Percentiles rank a stretch among this genome's conserved stretches.
Conservation (phyloP, 2,113 vertebrate genomes). For the Junco hyemalis region DNA sequence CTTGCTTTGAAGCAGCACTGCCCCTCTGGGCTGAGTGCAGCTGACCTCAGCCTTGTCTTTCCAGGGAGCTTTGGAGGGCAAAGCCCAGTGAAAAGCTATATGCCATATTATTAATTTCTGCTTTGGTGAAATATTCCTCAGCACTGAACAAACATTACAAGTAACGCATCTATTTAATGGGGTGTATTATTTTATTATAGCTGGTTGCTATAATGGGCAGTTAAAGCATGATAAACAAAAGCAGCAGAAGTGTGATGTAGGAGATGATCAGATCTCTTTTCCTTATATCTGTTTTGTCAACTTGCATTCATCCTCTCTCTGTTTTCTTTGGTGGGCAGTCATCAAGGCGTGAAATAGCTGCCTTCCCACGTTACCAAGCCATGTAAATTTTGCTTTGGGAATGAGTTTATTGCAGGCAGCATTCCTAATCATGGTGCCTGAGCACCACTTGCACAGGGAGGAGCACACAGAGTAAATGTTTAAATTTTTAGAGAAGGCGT, state of each 20-base stretch:
- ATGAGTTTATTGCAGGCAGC: slow-evolving; percentile 2
- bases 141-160: slow-evolving; percentile 55
- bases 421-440: background rate
- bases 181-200: slow-evolving; percentile 68
- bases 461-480: background rate
- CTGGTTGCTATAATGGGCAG: slow-evolving; percentile 51
- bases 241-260: slow-evolving; percentile 13
- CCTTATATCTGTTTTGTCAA: slow-evolving; percentile 33
- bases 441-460: background rate
- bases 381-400: slow-evolving; percentile 20
- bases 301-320: slow-evolving; percentile 45
- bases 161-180: slow-evolving; percentile 66
- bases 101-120: background rate
- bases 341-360: slow-evolving; percentile 59
- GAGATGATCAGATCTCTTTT: slow-evolving; percentile 11
- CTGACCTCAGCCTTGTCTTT: background rate
- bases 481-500: background rate
- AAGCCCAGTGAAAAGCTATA: background rate
- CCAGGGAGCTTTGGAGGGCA: slow-evolving; percentile 15
- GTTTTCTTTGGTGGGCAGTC: slow-evolving; percentile 66
- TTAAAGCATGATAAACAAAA: slow-evolving; percentile 64
- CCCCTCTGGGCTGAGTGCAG: background rate
- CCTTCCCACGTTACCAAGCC: slow-evolving; percentile 27
- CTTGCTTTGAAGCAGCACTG: background rate
- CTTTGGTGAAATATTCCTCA: slow-evolving; percentile 47